A percentile compares a stretch with the other conserved stretches of the same genome.
phyloP scores from a whole-genome alignment of 2,888 invertebrate genomes.

The Ametastegia equiseti region DNA sequence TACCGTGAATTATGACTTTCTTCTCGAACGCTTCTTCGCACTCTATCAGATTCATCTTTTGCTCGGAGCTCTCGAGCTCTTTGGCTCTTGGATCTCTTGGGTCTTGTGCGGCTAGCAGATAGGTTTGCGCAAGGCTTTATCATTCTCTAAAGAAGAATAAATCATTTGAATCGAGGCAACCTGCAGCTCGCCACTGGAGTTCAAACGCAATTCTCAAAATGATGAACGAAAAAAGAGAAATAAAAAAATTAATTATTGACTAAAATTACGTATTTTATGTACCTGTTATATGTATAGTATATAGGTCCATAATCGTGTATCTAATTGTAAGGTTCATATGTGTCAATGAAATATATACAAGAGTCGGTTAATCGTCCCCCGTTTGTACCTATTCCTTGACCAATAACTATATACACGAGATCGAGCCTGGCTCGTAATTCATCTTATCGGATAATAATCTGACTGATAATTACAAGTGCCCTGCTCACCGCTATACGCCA shows the following conservation, averaged over 20 bases:
- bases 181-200: constrained; percentile 30
- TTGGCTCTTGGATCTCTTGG: neutral
- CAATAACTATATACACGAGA: constrained; percentile 29
- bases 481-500: constrained; percentile 39
- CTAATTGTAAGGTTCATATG: too few species aligned
- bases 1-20: constrained; percentile 46
- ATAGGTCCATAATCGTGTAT: too few species aligned
- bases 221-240: too few species aligned
- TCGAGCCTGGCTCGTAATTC: constrained; percentile 61
- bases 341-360: constrained; percentile 23
- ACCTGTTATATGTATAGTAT: neutral
- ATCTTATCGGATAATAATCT: constrained; percentile 61
- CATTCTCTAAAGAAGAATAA: constrained; percentile 62
- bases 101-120: too few species aligned
- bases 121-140: constrained; percentile 66
- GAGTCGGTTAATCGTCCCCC: neutral
- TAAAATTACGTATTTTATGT: too few species aligned
- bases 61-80: constrained; percentile 21
- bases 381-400: neutral
- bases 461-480: constrained; percentile 62
- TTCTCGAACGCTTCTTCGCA: constrained; percentile 20
- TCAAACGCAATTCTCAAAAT: too few species aligned
- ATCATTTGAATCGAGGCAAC: constrained; percentile 51
- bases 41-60: constrained; percentile 46
- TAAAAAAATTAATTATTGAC: too few species aligned